These are phyloP conservation scores for Scomber colias DNA, from an alignment of 2,113 vertebrate species.

Conservation along the genomic window DNA sequence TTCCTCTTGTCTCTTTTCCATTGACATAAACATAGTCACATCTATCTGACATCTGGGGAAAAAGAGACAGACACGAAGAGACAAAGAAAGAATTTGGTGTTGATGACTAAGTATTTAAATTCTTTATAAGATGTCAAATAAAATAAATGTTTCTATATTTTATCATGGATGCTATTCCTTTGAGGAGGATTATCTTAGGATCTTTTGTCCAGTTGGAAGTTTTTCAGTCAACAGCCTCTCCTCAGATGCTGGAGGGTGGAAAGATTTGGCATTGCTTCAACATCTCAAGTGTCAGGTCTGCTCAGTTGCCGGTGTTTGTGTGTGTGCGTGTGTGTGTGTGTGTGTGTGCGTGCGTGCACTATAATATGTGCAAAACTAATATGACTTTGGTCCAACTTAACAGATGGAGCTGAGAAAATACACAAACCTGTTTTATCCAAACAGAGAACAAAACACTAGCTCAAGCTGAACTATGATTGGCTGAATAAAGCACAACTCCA, in stretches of 20 bases:
- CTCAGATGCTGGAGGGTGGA: background rate
- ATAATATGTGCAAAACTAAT: slow-evolving; percentile 3
- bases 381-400: slow-evolving; percentile 54
- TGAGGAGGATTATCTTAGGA: slow-evolving; percentile 8
- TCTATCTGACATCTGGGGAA: slow-evolving; percentile 90
- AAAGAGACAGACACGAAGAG: background rate
- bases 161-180: background rate
- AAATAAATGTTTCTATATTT: background rate
- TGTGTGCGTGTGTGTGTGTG: slow-evolving; percentile 16
- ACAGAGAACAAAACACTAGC: slow-evolving; percentile 41
- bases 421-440: slow-evolving; percentile 52
- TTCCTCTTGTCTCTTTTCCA: slow-evolving; percentile 94
- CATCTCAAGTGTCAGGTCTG: slow-evolving; percentile 28
- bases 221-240: background rate
- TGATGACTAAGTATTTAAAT: background rate
- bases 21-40: slow-evolving; percentile 96
- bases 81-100: background rate
- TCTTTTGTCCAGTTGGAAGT: background rate
- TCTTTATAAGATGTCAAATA: background rate
- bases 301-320: slow-evolving; percentile 1
- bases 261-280: slow-evolving; percentile 33
- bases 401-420: slow-evolving; percentile 68
- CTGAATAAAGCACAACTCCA: slow-evolving; percentile 32
- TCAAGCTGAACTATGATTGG: slow-evolving; percentile 29
- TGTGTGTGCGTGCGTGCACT: slow-evolving; percentile 8